Percentiles rank a stretch among this genome's conserved stretches.
These are phyloP conservation scores for Mactromeris polynyma DNA, from an alignment of 2,888 invertebrate genomes.

Conservation along the genomic window DNA sequence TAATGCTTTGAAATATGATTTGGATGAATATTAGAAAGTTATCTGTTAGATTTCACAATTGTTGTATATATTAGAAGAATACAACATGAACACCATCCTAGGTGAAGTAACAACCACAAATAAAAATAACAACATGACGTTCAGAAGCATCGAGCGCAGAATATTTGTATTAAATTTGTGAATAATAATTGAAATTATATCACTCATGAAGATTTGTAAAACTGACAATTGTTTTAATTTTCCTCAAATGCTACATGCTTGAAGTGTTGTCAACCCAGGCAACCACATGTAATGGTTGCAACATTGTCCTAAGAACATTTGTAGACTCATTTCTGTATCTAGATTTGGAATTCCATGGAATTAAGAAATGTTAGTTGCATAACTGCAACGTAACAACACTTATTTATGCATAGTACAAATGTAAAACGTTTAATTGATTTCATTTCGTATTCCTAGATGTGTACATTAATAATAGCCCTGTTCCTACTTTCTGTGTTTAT, in stretches of 20 bases:
- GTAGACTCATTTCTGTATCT: constrained; percentile 4
- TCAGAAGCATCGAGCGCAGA: neutral
- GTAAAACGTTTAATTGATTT: neutral
- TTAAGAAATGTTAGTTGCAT: neutral
- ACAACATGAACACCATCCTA: too few relatives aligned
- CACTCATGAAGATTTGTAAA: neutral
- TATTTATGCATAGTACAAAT: neutral
- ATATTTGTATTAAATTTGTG: neutral
- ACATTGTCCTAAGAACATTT: neutral
- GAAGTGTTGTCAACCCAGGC: neutral
- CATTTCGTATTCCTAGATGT: neutral
- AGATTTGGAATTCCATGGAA: neutral
- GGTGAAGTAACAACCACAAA: too few relatives aligned
- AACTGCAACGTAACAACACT: neutral
- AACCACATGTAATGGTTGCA: neutral
- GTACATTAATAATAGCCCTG: constrained; percentile 15
- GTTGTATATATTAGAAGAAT: too few relatives aligned
- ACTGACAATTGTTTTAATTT: neutral
- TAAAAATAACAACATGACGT: too few relatives aligned
- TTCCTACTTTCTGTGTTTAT: constrained; percentile 4
- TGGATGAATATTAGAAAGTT: too few relatives aligned
- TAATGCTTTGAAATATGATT: too few relatives aligned
- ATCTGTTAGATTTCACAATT: too few relatives aligned
- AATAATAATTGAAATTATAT: neutral
- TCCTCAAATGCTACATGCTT: neutral